Conservation (phyloP, 2,888 invertebrate species). For the Smittia aterrima region DNA sequence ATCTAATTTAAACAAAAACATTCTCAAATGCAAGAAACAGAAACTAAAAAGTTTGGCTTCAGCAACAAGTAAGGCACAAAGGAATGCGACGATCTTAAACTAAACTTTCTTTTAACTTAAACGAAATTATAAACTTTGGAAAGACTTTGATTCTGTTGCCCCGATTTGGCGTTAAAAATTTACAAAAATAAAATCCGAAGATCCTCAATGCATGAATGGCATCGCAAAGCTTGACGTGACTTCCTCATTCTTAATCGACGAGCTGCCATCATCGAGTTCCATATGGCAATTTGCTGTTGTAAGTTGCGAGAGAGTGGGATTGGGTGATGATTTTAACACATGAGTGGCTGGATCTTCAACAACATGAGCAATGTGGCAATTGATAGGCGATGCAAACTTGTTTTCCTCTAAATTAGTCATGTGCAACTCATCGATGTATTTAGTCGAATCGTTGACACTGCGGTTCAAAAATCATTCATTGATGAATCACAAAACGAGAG, state of each 20-base stretch:
- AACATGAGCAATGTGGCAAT: constrained; percentile 28
- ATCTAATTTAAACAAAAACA: background rate
- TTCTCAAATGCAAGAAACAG: background rate
- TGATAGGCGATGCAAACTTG: constrained; percentile 44
- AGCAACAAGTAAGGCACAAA: background rate
- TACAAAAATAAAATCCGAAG: constrained; percentile 2
- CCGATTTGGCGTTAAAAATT: constrained; percentile 9
- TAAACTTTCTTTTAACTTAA: background rate
- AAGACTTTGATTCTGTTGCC: constrained; percentile 39
- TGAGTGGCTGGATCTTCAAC: constrained; percentile 27
- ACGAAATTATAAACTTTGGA: constrained; percentile 14
- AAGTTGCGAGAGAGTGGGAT: constrained; percentile 28
- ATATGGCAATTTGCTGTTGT: constrained; percentile 36
- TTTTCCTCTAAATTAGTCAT: constrained; percentile 48
- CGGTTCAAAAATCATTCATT: constrained; percentile 38
- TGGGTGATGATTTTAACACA: constrained; percentile 18
- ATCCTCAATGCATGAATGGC: constrained; percentile 28
- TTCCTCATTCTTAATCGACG: constrained; percentile 26
- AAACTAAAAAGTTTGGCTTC: background rate
- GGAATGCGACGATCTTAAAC: constrained; percentile 8
- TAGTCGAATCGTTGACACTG: constrained; percentile 44
- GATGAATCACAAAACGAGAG: constrained; percentile 18
- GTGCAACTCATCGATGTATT: constrained; percentile 48
- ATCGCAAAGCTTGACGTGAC: constrained; percentile 6
- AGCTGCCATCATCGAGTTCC: constrained; percentile 25